Evolutionary conservation across 1,140 invertebrate species (phyloP).

Genomic region (Hydropsyche tenuis): DNA sequence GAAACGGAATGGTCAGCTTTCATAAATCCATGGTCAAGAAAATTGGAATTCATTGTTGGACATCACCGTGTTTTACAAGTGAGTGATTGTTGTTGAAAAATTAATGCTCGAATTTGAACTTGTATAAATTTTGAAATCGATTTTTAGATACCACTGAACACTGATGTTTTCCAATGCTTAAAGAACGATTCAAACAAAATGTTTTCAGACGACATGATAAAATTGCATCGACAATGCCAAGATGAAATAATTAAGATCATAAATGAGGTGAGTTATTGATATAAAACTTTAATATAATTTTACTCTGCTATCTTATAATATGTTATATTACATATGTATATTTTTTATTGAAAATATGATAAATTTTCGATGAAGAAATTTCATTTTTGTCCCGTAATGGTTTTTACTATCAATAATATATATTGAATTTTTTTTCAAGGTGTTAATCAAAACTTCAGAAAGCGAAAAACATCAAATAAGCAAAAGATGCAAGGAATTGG

Average conservation of each 20-base stretch:
- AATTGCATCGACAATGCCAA: conserved; percentile 68
- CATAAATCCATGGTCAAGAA: conserved; percentile 91
- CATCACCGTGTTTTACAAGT: conserved; percentile 85
- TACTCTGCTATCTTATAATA: too few relatives aligned
- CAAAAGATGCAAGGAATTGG: conserved; percentile 74
- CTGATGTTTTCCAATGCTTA: conserved; percentile 72
- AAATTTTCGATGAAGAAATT: neutral
- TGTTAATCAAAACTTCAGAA: conserved; percentile 65
- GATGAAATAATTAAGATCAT: conserved; percentile 74
- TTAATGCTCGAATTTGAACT: neutral
- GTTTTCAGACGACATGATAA: conserved; percentile 65
- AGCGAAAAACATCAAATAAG: conserved; percentile 68
- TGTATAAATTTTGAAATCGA: conserved; percentile 16
- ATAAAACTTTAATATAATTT: too few relatives aligned
- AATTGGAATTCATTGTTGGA: conserved; percentile 90
- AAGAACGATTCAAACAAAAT: conserved; percentile 56
- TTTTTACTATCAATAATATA: conserved; percentile 22
- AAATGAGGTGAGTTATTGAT: conserved; percentile 68
- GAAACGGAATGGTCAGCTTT: conserved; percentile 95
- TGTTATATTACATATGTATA: conserved; percentile 3
- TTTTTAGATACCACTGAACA: conserved; percentile 70
- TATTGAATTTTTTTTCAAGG: conserved; percentile 55
- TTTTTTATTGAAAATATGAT: neutral
- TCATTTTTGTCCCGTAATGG: neutral
- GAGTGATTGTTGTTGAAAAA: conserved; percentile 30